A percentile compares a stretch with the other conserved stretches of the same genome.
phyloP scores from a whole-genome alignment of 2,113 vertebrate species.

The Pituophis catenifer region DNA sequence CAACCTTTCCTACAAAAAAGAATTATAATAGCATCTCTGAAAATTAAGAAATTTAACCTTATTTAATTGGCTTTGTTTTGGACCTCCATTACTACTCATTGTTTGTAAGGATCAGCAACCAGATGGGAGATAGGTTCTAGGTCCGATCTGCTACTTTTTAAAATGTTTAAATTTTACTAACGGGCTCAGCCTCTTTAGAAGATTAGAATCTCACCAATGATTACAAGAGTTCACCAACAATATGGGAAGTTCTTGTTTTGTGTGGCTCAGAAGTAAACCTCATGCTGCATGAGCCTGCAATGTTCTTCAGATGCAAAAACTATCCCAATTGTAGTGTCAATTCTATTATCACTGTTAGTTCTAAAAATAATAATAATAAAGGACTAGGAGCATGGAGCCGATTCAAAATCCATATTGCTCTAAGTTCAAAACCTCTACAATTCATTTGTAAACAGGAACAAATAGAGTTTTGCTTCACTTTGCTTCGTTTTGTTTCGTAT shows the following conservation, averaged over 20 bases:
- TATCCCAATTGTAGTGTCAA: background rate
- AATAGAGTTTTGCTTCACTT: conserved; percentile 7
- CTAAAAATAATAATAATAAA: background rate
- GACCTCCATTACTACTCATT: background rate
- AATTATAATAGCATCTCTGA: conserved; percentile 72
- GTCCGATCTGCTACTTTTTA: background rate
- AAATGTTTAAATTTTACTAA: accelerated
- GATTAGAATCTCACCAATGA: accelerated
- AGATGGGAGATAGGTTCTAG: background rate
- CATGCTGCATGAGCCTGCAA: background rate
- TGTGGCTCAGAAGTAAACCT: background rate
- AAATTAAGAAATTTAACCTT: conserved; percentile 62
- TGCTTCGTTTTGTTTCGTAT: conserved; percentile 23
- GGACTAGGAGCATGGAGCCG: background rate
- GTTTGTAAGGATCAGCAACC: background rate
- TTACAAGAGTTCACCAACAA: background rate
- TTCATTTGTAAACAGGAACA: background rate
- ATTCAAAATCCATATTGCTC: accelerated
- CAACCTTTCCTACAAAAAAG: conserved; percentile 71
- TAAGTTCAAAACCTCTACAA: background rate
- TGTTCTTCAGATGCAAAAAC: background rate
- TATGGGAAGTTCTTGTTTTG: background rate
- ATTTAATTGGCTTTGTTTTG: conserved; percentile 22
- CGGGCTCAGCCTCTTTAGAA: accelerated
- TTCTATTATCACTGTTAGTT: background rate